These are phyloP conservation scores for Apantesis nais DNA, from an alignment of 2,888 invertebrate genomes.

Conservation along the genomic window DNA sequence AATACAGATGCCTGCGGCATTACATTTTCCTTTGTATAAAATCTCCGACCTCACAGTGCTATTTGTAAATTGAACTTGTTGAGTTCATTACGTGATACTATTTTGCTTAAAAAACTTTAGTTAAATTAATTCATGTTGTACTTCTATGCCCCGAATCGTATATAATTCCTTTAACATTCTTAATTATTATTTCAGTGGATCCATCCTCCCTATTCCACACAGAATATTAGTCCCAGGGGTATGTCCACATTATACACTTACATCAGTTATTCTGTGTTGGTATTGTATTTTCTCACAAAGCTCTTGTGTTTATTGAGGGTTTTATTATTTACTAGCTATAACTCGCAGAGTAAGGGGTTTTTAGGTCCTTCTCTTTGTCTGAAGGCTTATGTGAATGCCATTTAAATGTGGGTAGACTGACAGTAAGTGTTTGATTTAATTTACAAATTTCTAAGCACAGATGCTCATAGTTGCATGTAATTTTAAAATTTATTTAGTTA, in stretches of 20 bases:
- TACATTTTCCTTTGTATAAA: conserved; percentile 1
- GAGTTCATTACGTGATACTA: neutral
- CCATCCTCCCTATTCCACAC: neutral
- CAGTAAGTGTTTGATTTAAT: neutral
- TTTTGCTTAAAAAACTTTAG: neutral
- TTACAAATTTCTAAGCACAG: neutral
- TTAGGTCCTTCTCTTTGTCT: neutral
- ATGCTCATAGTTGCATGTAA: no score
- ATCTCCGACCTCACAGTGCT: neutral
- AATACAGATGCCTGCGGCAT: neutral
- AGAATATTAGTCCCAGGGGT: neutral
- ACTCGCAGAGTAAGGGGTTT: neutral
- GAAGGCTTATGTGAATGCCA: neutral
- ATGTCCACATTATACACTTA: neutral
- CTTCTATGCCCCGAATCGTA: neutral
- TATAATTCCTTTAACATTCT: neutral
- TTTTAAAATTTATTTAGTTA: no score
- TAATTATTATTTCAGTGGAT: neutral
- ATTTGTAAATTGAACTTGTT: neutral
- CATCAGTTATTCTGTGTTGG: neutral
- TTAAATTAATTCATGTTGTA: neutral
- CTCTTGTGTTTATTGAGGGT: neutral
- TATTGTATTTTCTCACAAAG: neutral
- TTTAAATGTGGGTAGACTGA: neutral
- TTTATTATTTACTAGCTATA: conserved; percentile 1